Conservation (phyloP, 2,888 invertebrate species). For the Trichopoda pennipes region DNA sequence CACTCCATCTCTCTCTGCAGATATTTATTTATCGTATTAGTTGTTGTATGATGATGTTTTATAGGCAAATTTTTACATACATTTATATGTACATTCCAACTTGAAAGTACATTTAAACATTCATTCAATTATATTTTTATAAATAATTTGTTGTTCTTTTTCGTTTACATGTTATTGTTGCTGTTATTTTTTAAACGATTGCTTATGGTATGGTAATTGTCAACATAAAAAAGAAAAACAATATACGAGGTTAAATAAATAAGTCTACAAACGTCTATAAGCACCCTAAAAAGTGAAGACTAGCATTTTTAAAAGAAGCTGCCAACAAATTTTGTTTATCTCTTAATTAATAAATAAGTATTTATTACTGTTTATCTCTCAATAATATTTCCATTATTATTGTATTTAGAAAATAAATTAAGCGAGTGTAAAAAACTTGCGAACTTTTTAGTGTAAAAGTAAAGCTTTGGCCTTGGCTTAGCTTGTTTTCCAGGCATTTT, state of each 20-base stretch:
- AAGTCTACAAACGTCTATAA: too few relatives aligned
- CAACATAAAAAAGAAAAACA: constrained; percentile 49
- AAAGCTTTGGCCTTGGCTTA: too few relatives aligned
- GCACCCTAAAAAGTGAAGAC: too few relatives aligned
- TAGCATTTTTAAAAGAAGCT: too few relatives aligned
- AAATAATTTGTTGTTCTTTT: constrained; percentile 16
- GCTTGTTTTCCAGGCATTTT: too few relatives aligned
- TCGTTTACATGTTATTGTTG: constrained; percentile 37
- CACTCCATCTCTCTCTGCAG: background rate
- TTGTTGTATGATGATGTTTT: constrained; percentile 1
- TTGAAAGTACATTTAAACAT: background rate
- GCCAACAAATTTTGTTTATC: too few relatives aligned
- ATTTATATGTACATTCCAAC: background rate
- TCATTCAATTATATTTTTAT: constrained; percentile 44
- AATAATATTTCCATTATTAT: too few relatives aligned
- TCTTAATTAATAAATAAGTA: too few relatives aligned
- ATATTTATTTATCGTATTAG: constrained; percentile 11
- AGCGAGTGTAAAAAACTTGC: too few relatives aligned
- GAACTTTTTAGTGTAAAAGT: too few relatives aligned
- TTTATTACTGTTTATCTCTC: too few relatives aligned
- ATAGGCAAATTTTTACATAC: background rate
- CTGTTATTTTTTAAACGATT: constrained; percentile 59
- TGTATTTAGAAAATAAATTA: too few relatives aligned
- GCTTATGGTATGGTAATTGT: constrained; percentile 53
- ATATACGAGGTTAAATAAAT: background rate